These are phyloP conservation scores for Drosophila watanabei DNA, from an alignment of 1,140 invertebrate species.

Conservation along the genomic window DNA sequence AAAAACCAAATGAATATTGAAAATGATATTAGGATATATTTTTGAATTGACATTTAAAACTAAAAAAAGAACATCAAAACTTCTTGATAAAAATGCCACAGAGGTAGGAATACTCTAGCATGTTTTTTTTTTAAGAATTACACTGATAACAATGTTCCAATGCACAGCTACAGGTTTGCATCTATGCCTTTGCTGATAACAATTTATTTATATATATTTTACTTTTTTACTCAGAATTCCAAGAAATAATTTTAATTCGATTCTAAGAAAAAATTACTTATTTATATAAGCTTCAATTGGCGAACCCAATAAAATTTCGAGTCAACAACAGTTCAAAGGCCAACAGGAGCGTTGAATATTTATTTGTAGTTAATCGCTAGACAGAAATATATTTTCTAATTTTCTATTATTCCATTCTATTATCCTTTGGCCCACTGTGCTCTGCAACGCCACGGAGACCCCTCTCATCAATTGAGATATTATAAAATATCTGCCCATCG, in stretches of 20 bases:
- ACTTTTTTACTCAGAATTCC: background rate
- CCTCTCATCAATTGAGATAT: conserved; percentile 76
- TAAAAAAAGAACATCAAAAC: background rate
- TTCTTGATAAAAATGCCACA: background rate
- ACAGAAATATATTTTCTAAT: conserved; percentile 11
- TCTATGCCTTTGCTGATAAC: background rate
- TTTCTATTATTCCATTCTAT: too few species aligned
- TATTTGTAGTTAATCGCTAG: background rate
- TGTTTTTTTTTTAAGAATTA: background rate
- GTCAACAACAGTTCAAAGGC: background rate
- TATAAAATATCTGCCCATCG: conserved; percentile 57
- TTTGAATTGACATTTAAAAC: background rate
- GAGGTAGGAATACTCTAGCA: background rate
- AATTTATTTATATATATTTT: background rate
- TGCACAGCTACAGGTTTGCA: too few species aligned
- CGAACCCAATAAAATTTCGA: background rate
- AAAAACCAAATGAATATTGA: background rate
- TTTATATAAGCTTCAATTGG: background rate
- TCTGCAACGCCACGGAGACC: conserved; percentile 8
- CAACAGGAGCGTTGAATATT: background rate
- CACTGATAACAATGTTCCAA: background rate
- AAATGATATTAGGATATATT: background rate
- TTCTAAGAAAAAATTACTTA: background rate
- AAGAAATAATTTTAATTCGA: background rate
- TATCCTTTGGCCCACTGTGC: conserved; percentile 42